Percentiles rank a stretch among this genome's conserved stretches.
Conservation (phyloP, 2,797 vertebrate genomes). For the Sebastiscus albofasciatus region DNA sequence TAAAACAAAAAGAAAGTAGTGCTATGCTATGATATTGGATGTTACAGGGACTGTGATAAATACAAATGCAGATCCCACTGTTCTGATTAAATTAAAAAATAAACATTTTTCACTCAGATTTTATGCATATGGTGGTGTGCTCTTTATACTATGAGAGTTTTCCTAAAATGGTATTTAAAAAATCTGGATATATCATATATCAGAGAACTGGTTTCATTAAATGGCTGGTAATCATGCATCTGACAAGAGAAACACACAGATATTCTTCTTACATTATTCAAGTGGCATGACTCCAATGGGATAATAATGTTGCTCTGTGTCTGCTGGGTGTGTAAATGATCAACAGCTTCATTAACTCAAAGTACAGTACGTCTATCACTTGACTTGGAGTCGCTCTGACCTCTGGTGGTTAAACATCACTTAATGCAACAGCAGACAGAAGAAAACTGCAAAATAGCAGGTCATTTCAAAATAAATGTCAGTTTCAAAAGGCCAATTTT, state of each 20-base stretch:
- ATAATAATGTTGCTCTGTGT: not conserved
- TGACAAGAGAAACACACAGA: not conserved
- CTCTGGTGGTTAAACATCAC: slow-evolving; percentile 31
- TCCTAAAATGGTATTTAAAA: too few relatives aligned
- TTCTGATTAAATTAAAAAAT: too few relatives aligned
- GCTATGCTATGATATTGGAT: too few relatives aligned
- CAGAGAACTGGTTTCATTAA: not conserved
- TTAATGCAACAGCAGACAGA: not conserved
- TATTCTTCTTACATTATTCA: not conserved
- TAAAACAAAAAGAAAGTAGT: too few relatives aligned
- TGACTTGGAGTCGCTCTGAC: slow-evolving; percentile 24
- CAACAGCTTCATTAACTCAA: not conserved
- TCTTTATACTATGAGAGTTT: too few relatives aligned
- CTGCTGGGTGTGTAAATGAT: too few relatives aligned
- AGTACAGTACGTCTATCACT: not conserved
- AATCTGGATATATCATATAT: too few relatives aligned
- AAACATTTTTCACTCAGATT: too few relatives aligned
- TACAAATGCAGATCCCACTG: too few relatives aligned
- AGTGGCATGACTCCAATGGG: not conserved
- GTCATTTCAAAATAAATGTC: not conserved
- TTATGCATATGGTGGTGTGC: too few relatives aligned
- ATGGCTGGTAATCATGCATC: not conserved
- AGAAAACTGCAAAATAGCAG: not conserved
- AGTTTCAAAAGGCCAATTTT: not conserved
- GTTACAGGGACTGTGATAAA: too few relatives aligned